These are phyloP conservation scores for Miltochrista miniata DNA, from an alignment of 2,888 invertebrate genomes.

Conservation along the genomic window DNA sequence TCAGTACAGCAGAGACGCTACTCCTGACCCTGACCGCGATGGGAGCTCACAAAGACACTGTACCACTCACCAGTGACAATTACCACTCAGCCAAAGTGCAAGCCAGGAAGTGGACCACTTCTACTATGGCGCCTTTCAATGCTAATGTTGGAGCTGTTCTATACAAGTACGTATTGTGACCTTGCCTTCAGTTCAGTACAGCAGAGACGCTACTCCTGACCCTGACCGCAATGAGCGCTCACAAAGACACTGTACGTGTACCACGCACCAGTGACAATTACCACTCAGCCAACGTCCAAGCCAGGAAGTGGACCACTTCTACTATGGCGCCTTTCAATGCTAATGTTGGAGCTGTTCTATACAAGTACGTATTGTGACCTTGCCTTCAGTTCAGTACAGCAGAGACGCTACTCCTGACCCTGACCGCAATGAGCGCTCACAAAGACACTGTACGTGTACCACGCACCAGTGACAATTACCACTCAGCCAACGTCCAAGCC, in stretches of 20 bases:
- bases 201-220: slow-evolving; percentile 84
- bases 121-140: slow-evolving; percentile 87
- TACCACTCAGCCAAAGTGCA: slow-evolving; percentile 73
- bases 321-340: slow-evolving; percentile 87
- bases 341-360: slow-evolving; percentile 90
- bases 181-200: slow-evolving; percentile 89
- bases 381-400: slow-evolving; percentile 88
- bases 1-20: slow-evolving; percentile 85
- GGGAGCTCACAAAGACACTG: slow-evolving; percentile 84
- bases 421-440: slow-evolving; percentile 85
- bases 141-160: slow-evolving; percentile 90
- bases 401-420: slow-evolving; percentile 82
- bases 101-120: slow-evolving; percentile 87
- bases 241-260: slow-evolving; percentile 83
- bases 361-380: slow-evolving; percentile 87
- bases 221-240: slow-evolving; percentile 85
- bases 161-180: slow-evolving; percentile 87
- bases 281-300: slow-evolving; percentile 62
- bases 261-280: slow-evolving; percentile 87
- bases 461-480: slow-evolving; percentile 87
- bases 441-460: slow-evolving; percentile 84
- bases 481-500: slow-evolving; percentile 60
- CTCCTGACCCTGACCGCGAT: slow-evolving; percentile 85
- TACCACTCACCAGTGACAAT: slow-evolving; percentile 86
- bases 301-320: slow-evolving; percentile 88